Base-by-base conservation (phyloP, 2,888 invertebrate species). In the Noctua pronuba region DNA sequence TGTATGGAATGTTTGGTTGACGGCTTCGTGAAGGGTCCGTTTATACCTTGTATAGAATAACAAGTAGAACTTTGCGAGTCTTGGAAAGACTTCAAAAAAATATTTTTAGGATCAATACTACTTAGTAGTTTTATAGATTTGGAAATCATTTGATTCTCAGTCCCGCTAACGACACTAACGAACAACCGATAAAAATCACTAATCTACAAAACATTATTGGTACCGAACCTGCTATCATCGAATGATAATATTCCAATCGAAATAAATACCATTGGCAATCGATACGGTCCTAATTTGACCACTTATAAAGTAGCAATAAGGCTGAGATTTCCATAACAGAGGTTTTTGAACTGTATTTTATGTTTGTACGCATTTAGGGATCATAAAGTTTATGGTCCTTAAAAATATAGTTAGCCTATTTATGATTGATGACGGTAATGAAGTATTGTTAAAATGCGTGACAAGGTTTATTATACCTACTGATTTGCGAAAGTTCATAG, bases 171-270 rank as follows among this genome's bases (percentile, higher is more conserved):
- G 31, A 60, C 18, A 18, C 60, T 31, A 31, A n/a, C 13, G 28
- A 44, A 77, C 68, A 60, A 71, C 70, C 73, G 35, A 77, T 85
- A 88, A 80, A 83, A 75, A 52, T 68, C 73, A 80, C 73, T 86
- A 86, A 88, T 89, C 79, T 82, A 79, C 74, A 65, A 81, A 82
- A 84, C 80, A 83, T 87, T 86, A 90, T 89, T 88, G 79, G 77
- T 87, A 87, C 77, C 82, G 62, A 86, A 83, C 70, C 78, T 76
- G 60, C 70, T 75, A 84, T 86, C 83, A 82, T 85, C 79, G 73
- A 84, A 86, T 84, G 84, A 83, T 72, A 82, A 69, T 70, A 69
- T 64, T 64, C 52, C 79, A 70, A 82, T 74, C 79, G 68, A 66
- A 69, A 86, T 70, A 49, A 58, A 86, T 46, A 35, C 65, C 5